Conservation (phyloP, 2,797 vertebrate genomes). For the Pterois miles region DNA sequence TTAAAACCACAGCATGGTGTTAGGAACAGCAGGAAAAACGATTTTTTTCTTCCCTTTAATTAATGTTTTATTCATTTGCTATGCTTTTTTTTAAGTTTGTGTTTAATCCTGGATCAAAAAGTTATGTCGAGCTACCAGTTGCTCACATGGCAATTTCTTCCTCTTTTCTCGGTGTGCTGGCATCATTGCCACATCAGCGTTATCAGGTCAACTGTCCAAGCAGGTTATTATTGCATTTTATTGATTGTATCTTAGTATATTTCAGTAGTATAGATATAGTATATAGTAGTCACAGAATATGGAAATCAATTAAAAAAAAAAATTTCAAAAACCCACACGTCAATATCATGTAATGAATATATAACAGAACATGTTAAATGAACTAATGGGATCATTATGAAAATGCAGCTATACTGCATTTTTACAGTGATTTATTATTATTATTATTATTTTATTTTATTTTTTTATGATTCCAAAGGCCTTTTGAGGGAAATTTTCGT, state of each 20-base stretch:
- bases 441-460: too few species aligned
- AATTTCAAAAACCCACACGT: too few species aligned
- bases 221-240: background rate
- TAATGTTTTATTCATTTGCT: conserved; percentile 49
- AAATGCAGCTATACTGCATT: background rate
- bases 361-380: background rate
- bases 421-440: background rate
- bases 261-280: background rate
- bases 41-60: conserved; percentile 18
- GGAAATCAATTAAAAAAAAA: background rate
- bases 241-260: background rate
- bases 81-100: background rate
- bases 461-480: too few species aligned
- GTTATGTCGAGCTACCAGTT: background rate
- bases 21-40: conserved; percentile 30
- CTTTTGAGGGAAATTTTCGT: too few species aligned
- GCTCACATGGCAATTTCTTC: background rate
- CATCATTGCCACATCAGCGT: background rate
- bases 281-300: background rate
- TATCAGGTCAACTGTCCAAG: background rate
- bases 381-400: background rate
- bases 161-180: background rate
- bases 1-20: conserved; percentile 47
- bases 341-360: background rate
- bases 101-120: conserved; percentile 18